A percentile compares a stretch with the other conserved stretches of the same genome.
Evolutionary conservation across 1,140 invertebrate species (phyloP).

Genomic region (Rhyzopertha dominica): DNA sequence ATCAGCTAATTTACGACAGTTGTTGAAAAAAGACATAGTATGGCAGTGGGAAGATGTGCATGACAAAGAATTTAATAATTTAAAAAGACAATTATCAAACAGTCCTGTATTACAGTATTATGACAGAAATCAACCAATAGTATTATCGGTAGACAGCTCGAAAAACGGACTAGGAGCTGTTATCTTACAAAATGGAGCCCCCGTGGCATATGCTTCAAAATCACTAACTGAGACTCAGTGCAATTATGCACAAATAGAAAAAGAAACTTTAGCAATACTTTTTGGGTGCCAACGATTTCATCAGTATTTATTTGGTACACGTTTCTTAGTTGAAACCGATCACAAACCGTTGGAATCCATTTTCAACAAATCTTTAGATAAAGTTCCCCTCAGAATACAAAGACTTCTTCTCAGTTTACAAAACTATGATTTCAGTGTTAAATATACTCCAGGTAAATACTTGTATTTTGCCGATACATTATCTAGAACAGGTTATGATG

Average conservation of each 20-base stretch:
- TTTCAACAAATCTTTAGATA: constrained; percentile 44
- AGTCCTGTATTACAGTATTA: too few species aligned
- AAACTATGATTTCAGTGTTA: constrained; percentile 35
- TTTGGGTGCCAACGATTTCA: constrained; percentile 25
- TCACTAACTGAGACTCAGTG: constrained; percentile 36
- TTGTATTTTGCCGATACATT: constrained; percentile 32
- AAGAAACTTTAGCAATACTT: constrained; percentile 40
- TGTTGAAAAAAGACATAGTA: too few species aligned
- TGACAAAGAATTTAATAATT: too few species aligned
- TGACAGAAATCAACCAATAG: not conserved
- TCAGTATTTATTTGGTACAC: constrained; percentile 33
- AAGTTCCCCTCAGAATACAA: constrained; percentile 41
- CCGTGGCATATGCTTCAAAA: constrained; percentile 34
- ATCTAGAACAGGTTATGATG: too few species aligned
- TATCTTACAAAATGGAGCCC: constrained; percentile 29
- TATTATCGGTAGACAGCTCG: constrained; percentile 15
- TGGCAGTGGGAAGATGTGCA: too few species aligned
- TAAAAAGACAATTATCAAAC: too few species aligned
- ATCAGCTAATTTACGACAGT: too few species aligned
- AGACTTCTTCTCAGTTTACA: not conserved
- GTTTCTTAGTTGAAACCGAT: constrained; percentile 37
- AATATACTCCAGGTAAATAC: constrained; percentile 27
- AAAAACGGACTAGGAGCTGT: constrained; percentile 29
- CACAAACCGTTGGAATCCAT: constrained; percentile 42
- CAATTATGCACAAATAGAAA: constrained; percentile 41